Evolutionary conservation across 2,888 invertebrate genomes (phyloP), one percentile per base, ranked within the genome.

Genomic region (Orchesella flavescens): DNA sequence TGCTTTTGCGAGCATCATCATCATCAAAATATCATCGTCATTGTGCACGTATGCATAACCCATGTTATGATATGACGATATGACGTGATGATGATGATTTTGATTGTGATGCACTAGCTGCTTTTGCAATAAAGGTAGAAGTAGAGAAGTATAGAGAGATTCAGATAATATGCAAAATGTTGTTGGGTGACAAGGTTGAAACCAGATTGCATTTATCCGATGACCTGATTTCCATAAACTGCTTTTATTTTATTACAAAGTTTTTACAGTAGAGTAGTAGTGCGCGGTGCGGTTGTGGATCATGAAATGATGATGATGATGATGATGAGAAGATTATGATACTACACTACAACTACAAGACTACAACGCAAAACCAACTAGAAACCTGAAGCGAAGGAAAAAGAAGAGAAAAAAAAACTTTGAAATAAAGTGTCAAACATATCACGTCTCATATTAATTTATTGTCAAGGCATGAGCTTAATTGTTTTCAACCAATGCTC

Each of bases 371-470:
- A n/a, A n/a, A n/a, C n/a, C n/a, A n/a, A n/a, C n/a, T n/a, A n/a
- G n/a, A 34, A 34, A 34, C 34, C 34, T 17, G 19, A 57, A 19
- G 57, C 1, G 57, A 34, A 43, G 65, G 23, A 13, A 23, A 24
- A 63, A 21, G 19, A 57, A 19, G 57, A 1, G 57, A 34, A 43
- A 13, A 23, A 24, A 63, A 53, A 69, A 13, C 61, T 55, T 46
- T 65, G 43, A 76, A 55, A 19, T 57, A 24, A 69, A 76, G 53
- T 76, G 76, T 76, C 76, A 76, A 76, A 66, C 76, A 66, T 43
- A 53, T 76, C 76, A 76, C 76, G 76, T 66, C 55, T 57, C 76
- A 65, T 66, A 13, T 49, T 57, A 76, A 76, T 76, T 76, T 76
- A 76, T 76, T 17, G 34, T 34, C 43, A 34, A 76, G 55, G 53